Base-by-base conservation (phyloP, 2,888 invertebrate species). In the Zaprionus obscuricornis region DNA sequence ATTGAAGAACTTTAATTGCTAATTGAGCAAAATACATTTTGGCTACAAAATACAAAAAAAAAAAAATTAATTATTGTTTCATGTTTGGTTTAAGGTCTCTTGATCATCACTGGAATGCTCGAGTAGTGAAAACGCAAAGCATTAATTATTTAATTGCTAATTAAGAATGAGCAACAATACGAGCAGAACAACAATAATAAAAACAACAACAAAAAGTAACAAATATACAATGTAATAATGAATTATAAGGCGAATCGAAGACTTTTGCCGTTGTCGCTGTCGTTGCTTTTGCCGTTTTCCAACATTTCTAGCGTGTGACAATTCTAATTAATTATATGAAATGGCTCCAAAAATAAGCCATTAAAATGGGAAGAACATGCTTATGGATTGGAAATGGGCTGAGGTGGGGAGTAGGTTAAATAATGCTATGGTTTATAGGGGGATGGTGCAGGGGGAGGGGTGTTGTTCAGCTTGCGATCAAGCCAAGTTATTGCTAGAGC, bases 121-220 rank as follows among this genome's bases (percentile, higher is more conserved):
- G 29, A 17, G 34, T 18, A 57, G 49, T 39, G 40, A 68, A 77
- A 76, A 79, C 73, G 76, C 72, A 70, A 85, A 86, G 82, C 79
- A 86, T 82, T 78, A 83, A 86, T 83, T 83, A 85, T 83, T 83
- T 86, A 83, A 83, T 83, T 83, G 63, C 82, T 86, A 86, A 83
- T 86, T 83, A 83, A 83, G 85, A 86, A 62, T 64, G 55, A 76
- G 64, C 59, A 49, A 29, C 13, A 54, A 39, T 20, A 60, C n/a
- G n/a, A 45, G 22, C 17, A 50, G 11, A 46, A 50, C 14, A 24
- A 16, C 31, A 51, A 18, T 2, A 37, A 39, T 29, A 54, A 46
- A 34, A 70, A 59, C 45, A 50, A 43, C 37, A 70, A 52, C 33
- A 71, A 33, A 11, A 18, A 22, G 8, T 11, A 11, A 16, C 34